phyloP scores from a whole-genome alignment of 2,113 vertebrate species.

The Aegotheles bennettii region DNA sequence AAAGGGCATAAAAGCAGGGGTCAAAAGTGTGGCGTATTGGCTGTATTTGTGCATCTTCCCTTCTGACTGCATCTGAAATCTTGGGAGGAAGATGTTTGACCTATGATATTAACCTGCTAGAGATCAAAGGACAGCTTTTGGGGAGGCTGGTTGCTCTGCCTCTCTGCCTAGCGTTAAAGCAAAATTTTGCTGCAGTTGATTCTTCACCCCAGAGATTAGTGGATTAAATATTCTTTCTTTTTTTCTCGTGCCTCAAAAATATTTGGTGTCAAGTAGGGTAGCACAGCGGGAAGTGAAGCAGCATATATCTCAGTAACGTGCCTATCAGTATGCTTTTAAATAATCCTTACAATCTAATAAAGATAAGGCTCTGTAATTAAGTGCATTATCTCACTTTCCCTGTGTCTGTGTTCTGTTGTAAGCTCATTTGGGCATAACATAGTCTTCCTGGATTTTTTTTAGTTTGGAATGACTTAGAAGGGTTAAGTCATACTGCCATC shows the following conservation, averaged over 20 bases:
- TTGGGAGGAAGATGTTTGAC: not conserved
- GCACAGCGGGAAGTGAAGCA: not conserved
- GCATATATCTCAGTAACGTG: not conserved
- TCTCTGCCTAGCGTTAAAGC: not conserved
- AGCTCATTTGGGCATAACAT: not conserved
- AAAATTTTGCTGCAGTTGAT: not conserved
- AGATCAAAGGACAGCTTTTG: not conserved
- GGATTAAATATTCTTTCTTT: not conserved
- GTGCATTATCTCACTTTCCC: not conserved
- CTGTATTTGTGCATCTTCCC: not conserved
- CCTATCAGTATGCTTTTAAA: not conserved
- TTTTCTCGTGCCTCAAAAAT: not conserved
- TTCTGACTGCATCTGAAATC: no score
- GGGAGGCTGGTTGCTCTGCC: not conserved
- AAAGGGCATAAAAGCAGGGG: not conserved
- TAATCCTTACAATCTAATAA: not conserved
- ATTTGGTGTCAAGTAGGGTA: not conserved
- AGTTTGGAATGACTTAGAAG: not conserved
- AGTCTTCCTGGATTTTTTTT: not conserved
- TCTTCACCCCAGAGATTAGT: constrained; percentile 1
- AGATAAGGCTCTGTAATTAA: not conserved
- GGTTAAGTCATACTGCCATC: not conserved
- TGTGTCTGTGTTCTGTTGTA: not conserved
- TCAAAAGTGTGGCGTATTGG: not conserved
- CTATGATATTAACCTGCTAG: not conserved